phyloP scores from a whole-genome alignment of 2,888 invertebrate species.

The Imbricaverruca yamaguchii region DNA sequence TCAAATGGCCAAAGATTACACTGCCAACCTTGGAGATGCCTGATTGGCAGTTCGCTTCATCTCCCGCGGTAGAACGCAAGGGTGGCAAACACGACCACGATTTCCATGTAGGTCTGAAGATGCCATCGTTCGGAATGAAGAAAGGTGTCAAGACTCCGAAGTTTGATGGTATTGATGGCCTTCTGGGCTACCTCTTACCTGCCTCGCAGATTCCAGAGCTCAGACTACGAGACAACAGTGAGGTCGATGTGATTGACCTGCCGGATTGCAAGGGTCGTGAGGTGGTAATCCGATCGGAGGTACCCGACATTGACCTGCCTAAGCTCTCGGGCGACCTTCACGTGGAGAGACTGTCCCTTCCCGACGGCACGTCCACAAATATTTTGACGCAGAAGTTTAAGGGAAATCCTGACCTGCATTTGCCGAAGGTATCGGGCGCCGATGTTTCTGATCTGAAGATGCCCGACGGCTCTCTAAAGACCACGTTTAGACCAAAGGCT shows the following conservation, averaged over 20 bases:
- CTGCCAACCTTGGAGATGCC: background rate
- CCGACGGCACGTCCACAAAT: background rate
- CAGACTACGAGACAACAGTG: background rate
- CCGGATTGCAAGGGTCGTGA: background rate
- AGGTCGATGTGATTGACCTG: background rate
- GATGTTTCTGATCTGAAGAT: conserved; percentile 24
- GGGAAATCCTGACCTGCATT: conserved; percentile 23
- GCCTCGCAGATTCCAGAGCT: background rate
- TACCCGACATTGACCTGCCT: background rate
- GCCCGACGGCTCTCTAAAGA: conserved; percentile 14
- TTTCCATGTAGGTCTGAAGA: background rate
- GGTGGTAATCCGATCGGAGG: background rate
- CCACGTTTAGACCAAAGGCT: background rate
- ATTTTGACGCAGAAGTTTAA: conserved; percentile 10
- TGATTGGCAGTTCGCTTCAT: background rate
- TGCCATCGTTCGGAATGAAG: conserved; percentile 10
- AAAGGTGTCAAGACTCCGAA: conserved; percentile 8
- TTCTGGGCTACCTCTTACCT: background rate
- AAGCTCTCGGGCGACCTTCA: background rate
- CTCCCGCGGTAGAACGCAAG: background rate
- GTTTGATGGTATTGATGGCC: conserved; percentile 7
- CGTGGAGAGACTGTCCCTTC: background rate
- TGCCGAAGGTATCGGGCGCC: conserved; percentile 24
- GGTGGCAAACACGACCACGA: background rate
- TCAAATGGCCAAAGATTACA: background rate